These are phyloP conservation scores for Drosophila micromelanica DNA, from an alignment of 1,140 invertebrate species.

Conservation along the genomic window DNA sequence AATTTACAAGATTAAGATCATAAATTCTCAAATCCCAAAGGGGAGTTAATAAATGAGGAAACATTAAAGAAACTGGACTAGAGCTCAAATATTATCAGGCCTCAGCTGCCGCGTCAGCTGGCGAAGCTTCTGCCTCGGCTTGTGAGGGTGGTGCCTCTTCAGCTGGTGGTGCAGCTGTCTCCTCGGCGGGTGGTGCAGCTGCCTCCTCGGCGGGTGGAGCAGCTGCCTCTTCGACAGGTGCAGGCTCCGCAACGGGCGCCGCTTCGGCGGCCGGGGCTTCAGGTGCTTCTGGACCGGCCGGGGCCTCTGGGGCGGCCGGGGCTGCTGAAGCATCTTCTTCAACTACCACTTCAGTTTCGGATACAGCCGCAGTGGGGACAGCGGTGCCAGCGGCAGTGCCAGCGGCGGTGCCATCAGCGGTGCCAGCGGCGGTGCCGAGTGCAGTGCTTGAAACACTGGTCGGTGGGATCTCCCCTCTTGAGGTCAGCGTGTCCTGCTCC, in stretches of 20 bases:
- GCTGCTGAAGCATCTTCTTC: not conserved
- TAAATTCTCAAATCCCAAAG: not conserved
- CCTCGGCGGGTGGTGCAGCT: slow-evolving; percentile 7
- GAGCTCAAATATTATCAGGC: slow-evolving; percentile 7
- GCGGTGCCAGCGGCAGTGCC: not conserved
- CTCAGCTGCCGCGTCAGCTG: slow-evolving; percentile 3
- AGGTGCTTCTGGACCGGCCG: not conserved
- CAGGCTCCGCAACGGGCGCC: not conserved
- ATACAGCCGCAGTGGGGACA: not conserved
- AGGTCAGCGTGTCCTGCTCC: slow-evolving; percentile 20
- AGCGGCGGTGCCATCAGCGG: no score
- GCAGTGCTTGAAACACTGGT: not conserved
- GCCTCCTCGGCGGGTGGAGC: slow-evolving; percentile 6
- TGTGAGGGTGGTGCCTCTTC: slow-evolving; percentile 5
- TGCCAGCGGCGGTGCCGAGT: not conserved
- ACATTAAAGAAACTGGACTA: not conserved
- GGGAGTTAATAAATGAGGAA: not conserved
- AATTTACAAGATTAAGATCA: slow-evolving; percentile 41
- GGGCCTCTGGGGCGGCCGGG: not conserved
- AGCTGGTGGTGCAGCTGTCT: not conserved
- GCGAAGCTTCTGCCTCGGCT: not conserved
- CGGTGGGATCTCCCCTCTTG: not conserved
- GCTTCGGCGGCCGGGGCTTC: slow-evolving; percentile 1
- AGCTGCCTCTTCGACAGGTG: not conserved
- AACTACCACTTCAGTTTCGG: not conserved